These are phyloP conservation scores for Marasmarcha lunaedactyla DNA, from an alignment of 2,888 invertebrate species.

Conservation along the genomic window DNA sequence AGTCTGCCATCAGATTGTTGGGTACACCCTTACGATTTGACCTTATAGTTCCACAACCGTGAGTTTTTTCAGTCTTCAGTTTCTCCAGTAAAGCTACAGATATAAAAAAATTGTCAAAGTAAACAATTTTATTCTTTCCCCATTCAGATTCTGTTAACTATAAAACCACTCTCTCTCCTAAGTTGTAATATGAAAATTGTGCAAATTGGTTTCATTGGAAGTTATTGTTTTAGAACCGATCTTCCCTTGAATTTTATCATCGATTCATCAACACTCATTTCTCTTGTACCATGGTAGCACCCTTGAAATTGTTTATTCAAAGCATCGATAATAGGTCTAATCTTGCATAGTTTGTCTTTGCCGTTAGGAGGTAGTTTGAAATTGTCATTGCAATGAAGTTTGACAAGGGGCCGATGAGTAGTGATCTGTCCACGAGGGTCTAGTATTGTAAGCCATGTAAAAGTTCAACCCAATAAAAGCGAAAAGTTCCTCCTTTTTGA, in stretches of 20 bases:
- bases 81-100: slow-evolving; percentile 18
- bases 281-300: slow-evolving; percentile 16
- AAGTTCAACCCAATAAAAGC: slow-evolving; percentile 18
- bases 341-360: slow-evolving; percentile 18
- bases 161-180: slow-evolving; percentile 14
- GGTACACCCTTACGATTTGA: slow-evolving; percentile 12
- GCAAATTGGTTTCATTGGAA: slow-evolving; percentile 23
- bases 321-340: slow-evolving; percentile 8
- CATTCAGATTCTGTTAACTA: slow-evolving; percentile 14
- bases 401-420: slow-evolving; percentile 14
- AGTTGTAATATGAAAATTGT: slow-evolving; percentile 2
- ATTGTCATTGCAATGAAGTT: slow-evolving; percentile 17
- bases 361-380: slow-evolving; percentile 14
- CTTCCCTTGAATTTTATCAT: slow-evolving; percentile 19
- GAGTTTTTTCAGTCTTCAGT: slow-evolving; percentile 11
- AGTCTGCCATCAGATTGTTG: slow-evolving; percentile 14
- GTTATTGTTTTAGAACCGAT: slow-evolving; percentile 22
- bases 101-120: slow-evolving; percentile 17
- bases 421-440: slow-evolving; percentile 14
- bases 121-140: slow-evolving; percentile 9
- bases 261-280: slow-evolving; percentile 19
- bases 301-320: slow-evolving; percentile 16
- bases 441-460: slow-evolving; percentile 13
- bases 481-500: slow-evolving; percentile 18
- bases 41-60: slow-evolving; percentile 15